Evolutionary conservation across 2,113 vertebrate genomes (phyloP), one percentile per base, ranked within the genome.

Genomic region (Notothenia coriiceps): DNA sequence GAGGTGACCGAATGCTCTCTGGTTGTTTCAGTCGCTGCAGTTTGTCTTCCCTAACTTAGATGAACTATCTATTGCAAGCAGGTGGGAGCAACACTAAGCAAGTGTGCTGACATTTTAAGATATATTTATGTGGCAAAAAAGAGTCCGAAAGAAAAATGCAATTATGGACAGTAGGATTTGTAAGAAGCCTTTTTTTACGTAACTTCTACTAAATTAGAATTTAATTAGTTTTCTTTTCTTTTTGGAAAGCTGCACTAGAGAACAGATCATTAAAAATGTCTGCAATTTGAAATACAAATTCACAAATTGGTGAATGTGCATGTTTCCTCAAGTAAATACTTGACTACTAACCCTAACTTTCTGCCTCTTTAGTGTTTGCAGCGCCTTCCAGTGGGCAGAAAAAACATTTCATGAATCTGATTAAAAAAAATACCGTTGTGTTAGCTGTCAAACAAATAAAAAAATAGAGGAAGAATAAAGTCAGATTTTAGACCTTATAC

Each of bases 1-100:
- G 77, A 59, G 5, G 78, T 88, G 88, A 80, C 87, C 65, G 13
- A 73, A 60, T 2, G 6, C 75, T 88, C 88, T 90, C 84, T 78
- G 83, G 73, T 86, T 82, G 75, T 83, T 91, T 88, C 75, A 44
- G 70, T 89, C 80, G 44, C 80, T 89, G 55, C 69, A 75, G 63
- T 79, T 86, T 86, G 22, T 69, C 33, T 40, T 87, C 72, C 75
- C 59, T 57, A 20, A 43, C 13, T 12, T 61, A 10, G 35, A 57
- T 63, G 29, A 29, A 5, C 35, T 6, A 40, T 40, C 35, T 40
- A 40, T 40, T 15, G 12, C 8, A 29, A 67, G 51, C 63, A 70
- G 82, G 59, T 44, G 56, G 62, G 64, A 43, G 75, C 63, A 74
- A 80, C 64, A 63, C 14, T 25, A 62, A 70, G 59, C 35, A 17